Evolutionary conservation across 2,113 vertebrate species (phyloP), one percentile per base, ranked within the genome.

Genomic region (Ranitomeya variabilis): DNA sequence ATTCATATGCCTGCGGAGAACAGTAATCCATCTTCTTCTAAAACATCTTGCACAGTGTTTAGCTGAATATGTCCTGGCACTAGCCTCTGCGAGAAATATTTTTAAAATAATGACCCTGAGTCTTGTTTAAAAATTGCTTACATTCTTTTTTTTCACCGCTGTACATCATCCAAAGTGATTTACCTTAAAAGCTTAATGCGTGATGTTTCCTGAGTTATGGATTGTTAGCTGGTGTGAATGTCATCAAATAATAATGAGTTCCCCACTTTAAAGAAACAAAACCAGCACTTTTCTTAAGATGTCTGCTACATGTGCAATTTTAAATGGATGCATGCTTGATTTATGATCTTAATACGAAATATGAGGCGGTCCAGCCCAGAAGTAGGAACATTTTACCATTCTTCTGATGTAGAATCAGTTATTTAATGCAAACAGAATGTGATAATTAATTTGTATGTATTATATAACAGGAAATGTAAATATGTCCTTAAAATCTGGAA

Each of bases 181-280:
- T 85, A 79, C 82, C 82, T 85, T 89, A 89, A 89, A 85, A 85
- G 87, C 87, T 69, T 89, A 85, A 84, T n/a, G 81, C 74, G 85
- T 69, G 60, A 89, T 57, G 73, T 85, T 89, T 79, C 76, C 60
- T 85, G 87, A 79, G 87, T 89, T 89, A 89, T 89, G 73, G 74
- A 85, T 89, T 89, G 87, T 89, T 89, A 89, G 74, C 81, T 85
- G 62, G 82, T 79, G 71, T 85, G 71, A 89, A 67, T 89, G 87
- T 85, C 87, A 89, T 89, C 81, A 89, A 89, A 89, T 85, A 89
- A 89, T 85, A 89, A 89, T 79, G 87, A 89, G 79, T 85, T 67
- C 87, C 37, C 13, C 83, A 79, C 73, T 89, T 69, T 85, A 85
- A 85, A 89, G 82, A 85, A 85, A 85, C 87, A 89, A 84, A 89